Conservation (phyloP, 2,888 invertebrate genomes). For the Drosophila ezoana region DNA sequence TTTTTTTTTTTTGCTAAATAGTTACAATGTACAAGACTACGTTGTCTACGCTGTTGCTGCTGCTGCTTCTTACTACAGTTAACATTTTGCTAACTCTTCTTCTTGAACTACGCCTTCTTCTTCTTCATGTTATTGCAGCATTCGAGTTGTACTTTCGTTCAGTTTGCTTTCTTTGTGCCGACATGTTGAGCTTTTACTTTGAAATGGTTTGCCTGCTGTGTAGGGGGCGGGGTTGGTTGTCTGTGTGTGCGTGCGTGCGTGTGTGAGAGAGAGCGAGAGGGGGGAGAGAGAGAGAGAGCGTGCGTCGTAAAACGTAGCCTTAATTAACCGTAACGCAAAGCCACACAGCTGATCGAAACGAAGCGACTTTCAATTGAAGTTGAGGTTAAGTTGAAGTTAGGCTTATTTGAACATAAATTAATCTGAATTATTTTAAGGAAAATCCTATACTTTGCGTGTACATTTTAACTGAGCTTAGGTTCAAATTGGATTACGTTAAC, state of each 20-base stretch:
- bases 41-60: constrained; percentile 49
- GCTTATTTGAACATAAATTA: neutral
- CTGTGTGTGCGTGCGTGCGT: neutral
- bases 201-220: constrained; percentile 69
- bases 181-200: constrained; percentile 83
- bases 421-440: neutral
- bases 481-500: neutral
- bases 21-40: constrained; percentile 72
- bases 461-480: neutral
- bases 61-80: constrained; percentile 24
- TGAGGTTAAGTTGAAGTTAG: constrained; percentile 2
- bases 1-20: constrained; percentile 41
- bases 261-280: neutral
- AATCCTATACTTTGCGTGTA: too few relatives aligned
- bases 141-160: constrained; percentile 61
- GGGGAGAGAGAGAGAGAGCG: constrained; percentile 14
- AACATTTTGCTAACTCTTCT: constrained; percentile 16
- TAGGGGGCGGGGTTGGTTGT: constrained; percentile 22
- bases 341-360: constrained; percentile 22
- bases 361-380: constrained; percentile 11
- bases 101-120: constrained; percentile 6
- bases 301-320: constrained; percentile 54
- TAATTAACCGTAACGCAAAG: constrained; percentile 34
- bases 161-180: constrained; percentile 56
- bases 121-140: constrained; percentile 28